These are phyloP conservation scores for Pterophyllum scalare DNA, from an alignment of 2,113 vertebrate genomes.

Conservation along the genomic window DNA sequence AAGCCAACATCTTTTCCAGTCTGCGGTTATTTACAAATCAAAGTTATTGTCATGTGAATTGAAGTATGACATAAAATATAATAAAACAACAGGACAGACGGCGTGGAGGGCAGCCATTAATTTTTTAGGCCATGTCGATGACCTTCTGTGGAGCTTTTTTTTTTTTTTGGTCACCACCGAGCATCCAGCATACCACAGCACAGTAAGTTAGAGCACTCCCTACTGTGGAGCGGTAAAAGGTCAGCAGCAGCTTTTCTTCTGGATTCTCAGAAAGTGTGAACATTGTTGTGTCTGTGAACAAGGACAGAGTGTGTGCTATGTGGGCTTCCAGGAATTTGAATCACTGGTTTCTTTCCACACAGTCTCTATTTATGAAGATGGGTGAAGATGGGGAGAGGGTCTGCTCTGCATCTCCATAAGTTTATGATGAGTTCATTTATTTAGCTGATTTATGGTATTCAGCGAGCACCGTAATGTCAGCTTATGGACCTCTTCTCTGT, in stretches of 20 bases:
- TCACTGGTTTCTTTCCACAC: neutral
- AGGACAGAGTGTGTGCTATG: neutral
- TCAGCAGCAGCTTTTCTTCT: neutral
- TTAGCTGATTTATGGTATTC: neutral
- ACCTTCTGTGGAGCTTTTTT: neutral
- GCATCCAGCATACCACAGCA: neutral
- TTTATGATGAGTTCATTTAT: fast-evolving
- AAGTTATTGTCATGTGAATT: fast-evolving
- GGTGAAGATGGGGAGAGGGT: neutral
- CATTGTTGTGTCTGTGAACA: neutral
- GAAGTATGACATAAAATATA: neutral
- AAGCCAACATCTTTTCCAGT: neutral
- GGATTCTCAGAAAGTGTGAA: neutral
- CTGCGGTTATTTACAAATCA: neutral
- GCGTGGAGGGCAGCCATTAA: fast-evolving
- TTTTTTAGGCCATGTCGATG: fast-evolving
- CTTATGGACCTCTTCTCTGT: neutral
- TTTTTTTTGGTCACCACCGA: neutral
- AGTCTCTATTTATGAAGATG: fast-evolving
- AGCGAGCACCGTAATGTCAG: neutral
- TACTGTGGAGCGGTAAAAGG: neutral
- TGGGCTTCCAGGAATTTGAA: neutral
- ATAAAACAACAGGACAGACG: too few species aligned
- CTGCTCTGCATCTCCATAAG: neutral
- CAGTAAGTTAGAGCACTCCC: neutral